Base-by-base conservation (phyloP, 2,888 invertebrate species). In the Sarcophaga variegata region DNA sequence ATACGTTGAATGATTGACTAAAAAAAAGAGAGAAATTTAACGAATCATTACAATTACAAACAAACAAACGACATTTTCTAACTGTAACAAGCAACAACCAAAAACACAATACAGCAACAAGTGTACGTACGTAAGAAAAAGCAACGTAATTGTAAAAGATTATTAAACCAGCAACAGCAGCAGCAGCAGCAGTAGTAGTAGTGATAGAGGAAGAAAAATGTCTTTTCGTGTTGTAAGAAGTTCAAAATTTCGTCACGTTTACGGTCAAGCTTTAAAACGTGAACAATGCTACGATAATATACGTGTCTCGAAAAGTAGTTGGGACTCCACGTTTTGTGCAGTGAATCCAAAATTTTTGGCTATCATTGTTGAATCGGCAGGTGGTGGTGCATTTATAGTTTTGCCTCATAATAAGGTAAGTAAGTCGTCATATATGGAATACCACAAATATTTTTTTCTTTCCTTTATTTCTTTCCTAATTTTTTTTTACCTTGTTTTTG, bases 261-360 rank as follows among this genome's bases (percentile, higher is more conserved):
- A 96, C 93, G 94, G 94, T 87, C 97, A 97, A 92, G 96, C 97
- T 90, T 94, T 97, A 90, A 98, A 98, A 94, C 96, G 99, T 93
- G 99, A 99, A 93, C 97, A 98, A 94, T 99, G 99, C 94, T 99
- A 98, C 94, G 99, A 99, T 94, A 98, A 98, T 94, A 96, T 99
- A 92, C 95, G 98, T 93, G 98, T 99, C 89, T 98, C 98, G 88
- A 98, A 99, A 94, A 98, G 98, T 93, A 98, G 99, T 78, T 99
- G 99, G 97, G 99, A 99, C 94, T 98, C 98, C 88, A 98, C 98
- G 89, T 99, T 99, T 94, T 99, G 99, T 95, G 98, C 98, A 90
- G 99, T 99, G 91, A 99, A 99, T 94, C 99, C 99, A 74, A 99
- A 98, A 94, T 99, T 98, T 94, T 94, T 99, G 93, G 99, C 99